These are phyloP conservation scores for Drosophila atripex DNA, from an alignment of 2,888 invertebrate genomes.

Conservation along the genomic window DNA sequence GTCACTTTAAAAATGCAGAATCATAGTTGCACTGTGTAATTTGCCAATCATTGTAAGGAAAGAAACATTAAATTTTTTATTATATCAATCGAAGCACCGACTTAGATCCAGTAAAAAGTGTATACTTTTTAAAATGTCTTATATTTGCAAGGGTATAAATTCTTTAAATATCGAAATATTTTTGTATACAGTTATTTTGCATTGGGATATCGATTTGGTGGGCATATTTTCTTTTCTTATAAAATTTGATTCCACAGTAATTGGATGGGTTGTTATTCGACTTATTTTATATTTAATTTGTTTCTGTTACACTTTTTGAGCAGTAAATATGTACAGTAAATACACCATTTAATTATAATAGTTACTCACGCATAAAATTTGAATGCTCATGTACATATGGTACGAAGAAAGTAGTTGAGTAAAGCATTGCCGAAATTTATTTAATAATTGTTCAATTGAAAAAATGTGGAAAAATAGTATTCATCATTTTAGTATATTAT, in stretches of 20 bases:
- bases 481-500: not conserved
- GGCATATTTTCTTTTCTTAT: slow-evolving; percentile 17
- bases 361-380: slow-evolving; percentile 19
- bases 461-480: slow-evolving; percentile 13
- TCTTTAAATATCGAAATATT: not conserved
- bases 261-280: not conserved
- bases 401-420: slow-evolving; percentile 6
- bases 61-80: too few species aligned
- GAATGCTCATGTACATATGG: slow-evolving; percentile 29
- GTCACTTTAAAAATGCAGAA: too few species aligned
- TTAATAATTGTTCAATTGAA: slow-evolving; percentile 44
- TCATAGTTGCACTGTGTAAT: too few species aligned
- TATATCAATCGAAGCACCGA: too few species aligned
- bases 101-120: not conserved
- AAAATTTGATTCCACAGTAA: slow-evolving; percentile 3
- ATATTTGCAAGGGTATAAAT: slow-evolving; percentile 12
- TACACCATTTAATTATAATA: slow-evolving; percentile 9
- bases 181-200: not conserved
- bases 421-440: slow-evolving; percentile 1
- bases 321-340: slow-evolving; percentile 32
- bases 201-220: slow-evolving; percentile 29
- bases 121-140: not conserved
- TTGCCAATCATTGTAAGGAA: too few species aligned
- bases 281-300: slow-evolving; percentile 1
- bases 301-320: not conserved